A percentile compares a stretch with the other conserved stretches of the same genome.
These are phyloP conservation scores for Drosophila obscura DNA, from an alignment of 1,140 invertebrate species.

Conservation along the genomic window DNA sequence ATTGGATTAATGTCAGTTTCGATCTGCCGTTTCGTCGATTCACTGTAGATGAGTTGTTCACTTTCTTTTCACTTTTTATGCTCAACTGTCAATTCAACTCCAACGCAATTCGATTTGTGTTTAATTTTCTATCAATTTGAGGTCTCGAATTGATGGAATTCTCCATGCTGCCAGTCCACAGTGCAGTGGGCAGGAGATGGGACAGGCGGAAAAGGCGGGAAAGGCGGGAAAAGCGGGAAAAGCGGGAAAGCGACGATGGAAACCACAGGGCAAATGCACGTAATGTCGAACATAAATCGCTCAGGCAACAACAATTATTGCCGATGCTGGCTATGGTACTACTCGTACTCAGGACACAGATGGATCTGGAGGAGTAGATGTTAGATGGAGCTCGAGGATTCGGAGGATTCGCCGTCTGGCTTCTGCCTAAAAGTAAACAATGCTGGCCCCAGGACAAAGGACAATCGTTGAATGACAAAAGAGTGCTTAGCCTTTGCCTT, in stretches of 20 bases:
- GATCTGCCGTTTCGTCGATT: too few species aligned
- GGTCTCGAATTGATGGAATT: slow-evolving; percentile 28
- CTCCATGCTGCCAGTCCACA: slow-evolving; percentile 7
- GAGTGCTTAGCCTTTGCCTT: slow-evolving; percentile 73
- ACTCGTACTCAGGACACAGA: background rate
- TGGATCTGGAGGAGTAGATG: slow-evolving; percentile 5
- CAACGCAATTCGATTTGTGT: background rate
- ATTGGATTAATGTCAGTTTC: too few species aligned
- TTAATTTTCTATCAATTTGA: slow-evolving; percentile 27
- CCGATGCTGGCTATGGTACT: slow-evolving; percentile 34
- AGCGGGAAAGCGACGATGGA: background rate
- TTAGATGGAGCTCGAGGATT: slow-evolving; percentile 3
- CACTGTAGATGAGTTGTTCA: too few species aligned
- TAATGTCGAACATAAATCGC: slow-evolving; percentile 71
- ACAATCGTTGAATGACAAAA: slow-evolving; percentile 79
- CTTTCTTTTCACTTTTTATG: too few species aligned
- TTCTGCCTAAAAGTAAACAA: slow-evolving; percentile 62
- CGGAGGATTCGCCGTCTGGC: slow-evolving; percentile 3
- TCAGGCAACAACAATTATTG: slow-evolving; percentile 65
- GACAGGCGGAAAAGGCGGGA: too few species aligned
- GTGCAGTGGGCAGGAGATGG: slow-evolving; percentile 5
- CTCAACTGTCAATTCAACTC: too few species aligned
- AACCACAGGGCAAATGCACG: slow-evolving; percentile 57
- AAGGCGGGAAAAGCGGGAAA: slow-evolving; percentile 8
- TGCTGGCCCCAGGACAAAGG: slow-evolving; percentile 65